Evolutionary conservation across 35 echinoderm and acorn worm genomes (phyloP).

Genomic region (Chiridota heheva): DNA sequence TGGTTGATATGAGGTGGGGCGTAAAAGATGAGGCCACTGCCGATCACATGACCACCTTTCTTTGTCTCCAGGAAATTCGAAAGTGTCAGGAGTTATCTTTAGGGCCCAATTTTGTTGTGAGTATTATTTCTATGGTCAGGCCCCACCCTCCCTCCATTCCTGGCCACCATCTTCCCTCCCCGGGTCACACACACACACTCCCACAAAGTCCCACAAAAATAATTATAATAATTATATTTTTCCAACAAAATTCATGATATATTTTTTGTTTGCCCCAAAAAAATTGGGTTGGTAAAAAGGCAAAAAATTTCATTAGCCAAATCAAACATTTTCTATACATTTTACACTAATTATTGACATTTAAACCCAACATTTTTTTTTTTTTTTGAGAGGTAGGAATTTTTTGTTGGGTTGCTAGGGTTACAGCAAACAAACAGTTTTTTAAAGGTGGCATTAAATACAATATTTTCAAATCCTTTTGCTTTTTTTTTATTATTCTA

Average conservation of each 20-base stretch:
- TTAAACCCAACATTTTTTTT: no score
- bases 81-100: constrained; percentile 55
- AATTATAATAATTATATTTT: background rate
- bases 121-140: background rate
- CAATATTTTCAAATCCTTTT: no score
- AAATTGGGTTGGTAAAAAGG: no score
- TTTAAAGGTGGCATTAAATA: background rate
- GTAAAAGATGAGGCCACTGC: constrained; percentile 79
- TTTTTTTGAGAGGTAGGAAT: no score
- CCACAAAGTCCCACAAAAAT: background rate
- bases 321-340: no score
- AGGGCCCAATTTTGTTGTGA: constrained; percentile 86
- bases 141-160: background rate
- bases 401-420: no score
- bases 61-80: constrained; percentile 75
- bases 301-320: no score
- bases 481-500: background rate
- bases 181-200: background rate
- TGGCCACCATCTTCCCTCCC: background rate
- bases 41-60: constrained; percentile 75
- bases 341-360: no score
- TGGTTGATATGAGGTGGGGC: constrained; percentile 88
- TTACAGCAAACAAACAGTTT: no score
- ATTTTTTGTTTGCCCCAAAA: background rate
- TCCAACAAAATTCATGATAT: no score